Evolutionary conservation across 2,888 invertebrate genomes (phyloP), one percentile per base, ranked within the genome.

Genomic region (Caenorhabditis sp.): DNA sequence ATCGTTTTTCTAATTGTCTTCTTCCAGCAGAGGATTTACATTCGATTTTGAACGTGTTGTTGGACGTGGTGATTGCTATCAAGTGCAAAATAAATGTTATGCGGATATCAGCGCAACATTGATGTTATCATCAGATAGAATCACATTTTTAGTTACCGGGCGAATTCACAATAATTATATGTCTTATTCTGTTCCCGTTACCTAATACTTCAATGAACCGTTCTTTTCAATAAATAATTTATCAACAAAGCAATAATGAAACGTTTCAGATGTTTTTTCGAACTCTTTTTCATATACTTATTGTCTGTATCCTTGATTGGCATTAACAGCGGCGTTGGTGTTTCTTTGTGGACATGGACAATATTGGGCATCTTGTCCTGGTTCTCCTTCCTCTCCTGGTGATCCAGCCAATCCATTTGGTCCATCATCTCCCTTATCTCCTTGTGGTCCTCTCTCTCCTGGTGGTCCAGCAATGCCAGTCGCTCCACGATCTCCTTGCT

Each of bases 401-500:
- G 70, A 69, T 67, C 78, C 80, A 58, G 81, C 77, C 38, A 74
- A 78, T 66, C 83, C 83, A 66, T 78, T 77, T 26, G 77, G 70
- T 63, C 78, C 80, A 63, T 83, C 78, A 56, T 81, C 83, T 73
- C 83, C 83, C 75, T 78, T 77, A 54, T 76, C 79, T 76, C 83
- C 83, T 43, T 73, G 76, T 59, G 81, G 80, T 72, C 83, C 83
- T 43, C 83, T 75, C 67, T 83, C 83, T 78, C 83, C 83, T 23
- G 83, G 83, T 67, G 79, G 75, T 69, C 83, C 83, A 31, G 76
- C 69, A 43, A 76, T 74, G 50, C 77, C 83, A 21, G 69, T 63
- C 7, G 78, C 78, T 74, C 78, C 82, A 52, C 70, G 67, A 31
- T 80, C 80, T 78, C 77, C 80, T 64, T 80, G 78, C 43, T 73